Conservation (phyloP, 2,797 vertebrate genomes). For the Bradypodion ventrale region DNA sequence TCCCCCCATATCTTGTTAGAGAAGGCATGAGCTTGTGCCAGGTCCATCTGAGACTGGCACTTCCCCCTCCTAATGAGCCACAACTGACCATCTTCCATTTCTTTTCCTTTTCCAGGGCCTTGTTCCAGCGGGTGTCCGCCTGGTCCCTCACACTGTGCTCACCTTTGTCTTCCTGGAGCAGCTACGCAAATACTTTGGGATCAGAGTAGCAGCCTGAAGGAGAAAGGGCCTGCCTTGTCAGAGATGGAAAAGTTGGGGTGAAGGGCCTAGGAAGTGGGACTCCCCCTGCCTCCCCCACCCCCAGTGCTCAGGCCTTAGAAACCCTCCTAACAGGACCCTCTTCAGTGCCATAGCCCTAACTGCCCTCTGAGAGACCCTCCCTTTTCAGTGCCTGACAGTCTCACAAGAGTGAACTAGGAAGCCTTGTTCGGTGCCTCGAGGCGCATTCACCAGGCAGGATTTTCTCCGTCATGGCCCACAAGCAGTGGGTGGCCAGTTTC, state of each 20-base stretch:
- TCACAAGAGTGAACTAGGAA: neutral
- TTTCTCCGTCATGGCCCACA: neutral
- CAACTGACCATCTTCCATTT: rapidly evolving
- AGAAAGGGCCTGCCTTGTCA: neutral
- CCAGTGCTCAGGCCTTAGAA: neutral
- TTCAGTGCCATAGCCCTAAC: neutral
- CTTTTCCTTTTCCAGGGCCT: constrained; percentile 82
- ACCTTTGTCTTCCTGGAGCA: constrained; percentile 97
- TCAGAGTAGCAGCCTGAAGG: constrained; percentile 82
- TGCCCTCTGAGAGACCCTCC: constrained; percentile 6
- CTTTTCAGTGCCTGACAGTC: constrained; percentile 2
- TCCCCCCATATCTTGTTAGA: neutral
- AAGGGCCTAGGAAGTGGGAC: neutral
- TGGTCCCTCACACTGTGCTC: constrained; percentile 92
- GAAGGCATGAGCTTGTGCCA: neutral
- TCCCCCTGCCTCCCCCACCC: neutral
- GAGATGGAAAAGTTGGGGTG: neutral
- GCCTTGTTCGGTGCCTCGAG: neutral
- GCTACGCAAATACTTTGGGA: constrained; percentile 90
- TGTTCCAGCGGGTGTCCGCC: constrained; percentile 89
- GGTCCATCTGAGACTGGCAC: neutral
- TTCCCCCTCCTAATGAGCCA: too few species aligned
- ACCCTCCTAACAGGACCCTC: neutral
- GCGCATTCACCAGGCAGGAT: neutral
- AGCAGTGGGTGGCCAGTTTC: neutral